Conservation (phyloP, 2,113 vertebrate genomes). For the Ondatra zibethicus region DNA sequence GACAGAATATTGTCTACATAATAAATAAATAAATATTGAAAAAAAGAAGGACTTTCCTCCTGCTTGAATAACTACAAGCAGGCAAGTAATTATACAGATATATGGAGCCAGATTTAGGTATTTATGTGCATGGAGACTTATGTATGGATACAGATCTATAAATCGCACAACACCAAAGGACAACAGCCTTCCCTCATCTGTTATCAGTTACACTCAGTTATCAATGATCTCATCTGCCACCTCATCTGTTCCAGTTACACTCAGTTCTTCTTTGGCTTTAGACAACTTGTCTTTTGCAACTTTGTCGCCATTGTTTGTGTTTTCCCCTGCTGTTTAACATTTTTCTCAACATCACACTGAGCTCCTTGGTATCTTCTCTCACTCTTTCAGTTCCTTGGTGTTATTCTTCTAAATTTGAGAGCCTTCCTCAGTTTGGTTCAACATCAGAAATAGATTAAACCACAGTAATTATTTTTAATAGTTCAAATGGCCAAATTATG, state of each 20-base stretch:
- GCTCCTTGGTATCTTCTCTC: background rate
- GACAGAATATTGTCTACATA: too few relatives aligned
- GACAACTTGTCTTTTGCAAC: background rate
- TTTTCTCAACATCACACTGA: rapidly evolving
- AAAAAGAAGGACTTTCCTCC: background rate
- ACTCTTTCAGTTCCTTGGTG: background rate
- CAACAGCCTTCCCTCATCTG: background rate
- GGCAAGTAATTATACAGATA: background rate
- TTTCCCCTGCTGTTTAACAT: too few relatives aligned
- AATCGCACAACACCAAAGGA: rapidly evolving
- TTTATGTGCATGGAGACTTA: background rate
- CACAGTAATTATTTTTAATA: background rate
- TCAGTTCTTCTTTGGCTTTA: background rate
- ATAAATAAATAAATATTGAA: too few relatives aligned
- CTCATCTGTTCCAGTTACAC: background rate
- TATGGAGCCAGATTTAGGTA: too few relatives aligned
- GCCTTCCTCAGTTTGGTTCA: background rate
- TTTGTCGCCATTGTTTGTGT: background rate
- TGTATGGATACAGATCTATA: rapidly evolving
- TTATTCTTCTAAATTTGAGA: background rate
- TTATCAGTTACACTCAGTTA: background rate
- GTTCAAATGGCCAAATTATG: background rate
- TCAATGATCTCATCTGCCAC: background rate
- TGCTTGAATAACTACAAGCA: too few relatives aligned
- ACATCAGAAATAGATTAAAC: background rate